These are phyloP conservation scores for Betta splendens DNA, from an alignment of 2,797 vertebrate species.

Conservation along the genomic window DNA sequence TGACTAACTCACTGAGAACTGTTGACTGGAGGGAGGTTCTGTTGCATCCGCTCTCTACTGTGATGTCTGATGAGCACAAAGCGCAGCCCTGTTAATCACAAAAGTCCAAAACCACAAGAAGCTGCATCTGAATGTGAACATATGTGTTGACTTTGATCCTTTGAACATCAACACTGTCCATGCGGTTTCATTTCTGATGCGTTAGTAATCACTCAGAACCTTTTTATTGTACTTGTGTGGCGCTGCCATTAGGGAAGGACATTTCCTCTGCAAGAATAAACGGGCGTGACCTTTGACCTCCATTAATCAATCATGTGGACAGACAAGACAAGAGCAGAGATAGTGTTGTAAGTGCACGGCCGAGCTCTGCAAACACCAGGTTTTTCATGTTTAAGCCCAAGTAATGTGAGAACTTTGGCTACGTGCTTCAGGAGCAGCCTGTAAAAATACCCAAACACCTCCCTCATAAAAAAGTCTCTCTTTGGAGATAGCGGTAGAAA, in stretches of 20 bases:
- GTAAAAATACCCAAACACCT: conserved; percentile 4
- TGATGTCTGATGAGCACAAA: too few species aligned
- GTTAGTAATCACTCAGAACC: conserved; percentile 8
- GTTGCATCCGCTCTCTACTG: not conserved
- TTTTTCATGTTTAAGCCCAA: conserved; percentile 47
- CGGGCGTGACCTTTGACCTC: conserved; percentile 80
- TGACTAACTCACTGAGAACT: not conserved
- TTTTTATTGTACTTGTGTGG: conserved; percentile 38
- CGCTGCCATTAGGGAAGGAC: conserved; percentile 80
- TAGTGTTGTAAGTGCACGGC: conserved; percentile 62
- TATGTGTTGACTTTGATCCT: too few species aligned
- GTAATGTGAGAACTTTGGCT: conserved; percentile 31
- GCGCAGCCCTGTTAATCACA: too few species aligned
- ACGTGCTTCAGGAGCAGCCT: conserved; percentile 13
- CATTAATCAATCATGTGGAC: conserved; percentile 80
- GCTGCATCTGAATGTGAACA: too few species aligned
- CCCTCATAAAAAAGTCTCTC: conserved; percentile 7
- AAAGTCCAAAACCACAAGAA: too few species aligned
- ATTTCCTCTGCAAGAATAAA: conserved; percentile 85
- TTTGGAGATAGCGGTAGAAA: conserved; percentile 19
- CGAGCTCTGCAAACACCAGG: conserved; percentile 56
- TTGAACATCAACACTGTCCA: too few species aligned
- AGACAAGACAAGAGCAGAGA: conserved; percentile 65
- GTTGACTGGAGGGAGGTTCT: too few species aligned
- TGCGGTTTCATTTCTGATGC: conserved; percentile 20